phyloP scores from a whole-genome alignment of 2,888 invertebrate genomes.

The Cremastinae sp. region DNA sequence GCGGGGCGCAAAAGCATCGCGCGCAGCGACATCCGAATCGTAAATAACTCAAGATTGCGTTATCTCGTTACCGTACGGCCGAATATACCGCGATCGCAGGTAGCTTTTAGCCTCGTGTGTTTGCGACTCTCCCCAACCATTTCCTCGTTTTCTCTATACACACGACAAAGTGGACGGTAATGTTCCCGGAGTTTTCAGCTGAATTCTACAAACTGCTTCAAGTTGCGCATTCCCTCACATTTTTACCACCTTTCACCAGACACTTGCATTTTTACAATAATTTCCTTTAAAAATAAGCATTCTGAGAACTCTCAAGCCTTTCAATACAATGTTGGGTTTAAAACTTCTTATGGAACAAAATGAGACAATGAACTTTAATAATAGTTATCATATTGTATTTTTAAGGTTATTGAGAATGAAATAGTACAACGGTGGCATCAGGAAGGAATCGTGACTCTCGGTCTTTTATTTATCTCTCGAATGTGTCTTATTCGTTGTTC shows the following conservation, averaged over 20 bases:
- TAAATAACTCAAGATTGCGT: conserved; percentile 72
- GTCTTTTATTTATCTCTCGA: conserved; percentile 7
- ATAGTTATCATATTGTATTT: no score
- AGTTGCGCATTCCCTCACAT: no score
- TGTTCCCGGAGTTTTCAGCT: neutral
- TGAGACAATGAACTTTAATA: no score
- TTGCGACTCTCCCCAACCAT: neutral
- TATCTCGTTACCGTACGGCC: conserved; percentile 63
- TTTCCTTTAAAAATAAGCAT: no score
- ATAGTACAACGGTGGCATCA: neutral
- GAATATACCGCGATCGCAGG: conserved; percentile 63
- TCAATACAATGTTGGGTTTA: no score
- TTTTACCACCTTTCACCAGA: no score
- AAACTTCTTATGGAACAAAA: no score
- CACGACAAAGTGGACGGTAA: neutral
- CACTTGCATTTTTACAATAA: no score
- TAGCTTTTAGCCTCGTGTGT: conserved; percentile 60
- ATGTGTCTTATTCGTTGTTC: conserved; percentile 11
- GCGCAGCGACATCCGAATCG: conserved; percentile 64
- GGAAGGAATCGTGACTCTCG: conserved; percentile 5
- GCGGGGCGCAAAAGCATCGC: conserved; percentile 64
- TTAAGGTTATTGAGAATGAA: no score
- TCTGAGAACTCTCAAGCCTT: no score
- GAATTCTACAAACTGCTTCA: no score
- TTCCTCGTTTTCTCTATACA: conserved; percentile 9